Evolutionary conservation across 2,888 invertebrate species (phyloP), one percentile per base, ranked within the genome.

Genomic region (Nezara viridula): DNA sequence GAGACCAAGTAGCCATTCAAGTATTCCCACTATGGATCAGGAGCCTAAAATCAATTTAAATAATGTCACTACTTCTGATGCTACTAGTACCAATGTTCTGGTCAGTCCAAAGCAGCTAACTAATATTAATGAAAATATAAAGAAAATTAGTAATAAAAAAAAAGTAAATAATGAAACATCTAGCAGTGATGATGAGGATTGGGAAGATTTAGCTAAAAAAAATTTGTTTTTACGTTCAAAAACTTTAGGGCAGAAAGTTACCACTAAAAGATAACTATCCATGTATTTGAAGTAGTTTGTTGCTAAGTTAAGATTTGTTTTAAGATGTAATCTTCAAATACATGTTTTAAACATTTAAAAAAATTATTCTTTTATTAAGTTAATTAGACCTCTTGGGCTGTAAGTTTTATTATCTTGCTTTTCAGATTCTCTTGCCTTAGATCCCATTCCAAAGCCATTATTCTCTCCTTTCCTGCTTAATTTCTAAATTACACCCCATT

Each of bases 191-290:
- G 81, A 81, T 81, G 81, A 81, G 19, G 44, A 81, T 81, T 81
- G 81, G 81, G 44, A 81, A 81, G 19, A n/a, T 14, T 81, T 81
- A 44, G 81, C 81, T 9, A n/a, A 81, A 44, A 81, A 81, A 44
- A 81, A 44, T 44, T 81, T 81, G 44, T n/a, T 81, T 19, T 81
- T 81, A 40, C 81, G 81, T 44, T 81, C 81, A 81, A 81, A 44
- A 24, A 81, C 21, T n/a, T 44, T 81, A 44, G 81, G n/a, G 44
- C 81, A 81, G 44, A 81, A 81, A 81, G 40, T 19, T 81, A 12
- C 44, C 4, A 77, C 2, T 21, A 81, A 81, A 81, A 40, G 40
- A 81, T 81, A 44, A 81, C 1, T 66, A 66, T 2, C 16, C 2
- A 19, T 19, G 6, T 66, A 66, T 66, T 66, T 19, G 6, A 24